These are phyloP conservation scores for Folsomia candida DNA, from an alignment of 2,888 invertebrate genomes.

Conservation along the genomic window DNA sequence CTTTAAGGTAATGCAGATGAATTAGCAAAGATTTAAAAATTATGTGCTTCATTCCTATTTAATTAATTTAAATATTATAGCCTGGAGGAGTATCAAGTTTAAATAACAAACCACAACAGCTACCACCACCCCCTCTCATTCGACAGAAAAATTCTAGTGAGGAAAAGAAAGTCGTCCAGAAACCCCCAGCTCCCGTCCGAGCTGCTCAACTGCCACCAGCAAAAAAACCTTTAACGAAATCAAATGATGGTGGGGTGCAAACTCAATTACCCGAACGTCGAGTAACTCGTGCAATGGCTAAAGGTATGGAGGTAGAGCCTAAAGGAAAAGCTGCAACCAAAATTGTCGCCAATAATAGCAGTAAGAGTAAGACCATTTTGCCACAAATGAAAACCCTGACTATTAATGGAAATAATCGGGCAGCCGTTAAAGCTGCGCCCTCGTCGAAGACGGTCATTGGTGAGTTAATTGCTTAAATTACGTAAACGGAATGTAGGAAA, in stretches of 20 bases:
- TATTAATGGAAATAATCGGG: constrained; percentile 13
- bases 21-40: no score
- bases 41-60: background rate
- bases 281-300: constrained; percentile 43
- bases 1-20: background rate
- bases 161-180: background rate
- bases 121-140: no score
- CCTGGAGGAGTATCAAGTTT: background rate
- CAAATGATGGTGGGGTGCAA: background rate
- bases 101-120: no score
- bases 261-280: constrained; percentile 7
- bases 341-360: background rate
- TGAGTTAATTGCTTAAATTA: no score
- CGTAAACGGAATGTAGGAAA: no score
- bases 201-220: background rate
- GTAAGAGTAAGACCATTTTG: background rate
- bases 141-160: no score
- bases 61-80: background rate
- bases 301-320: no score
- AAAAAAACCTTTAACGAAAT: no score
- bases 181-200: background rate
- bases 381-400: constrained; percentile 19
- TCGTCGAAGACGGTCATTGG: no score
- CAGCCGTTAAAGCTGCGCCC: no score
- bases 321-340: background rate